Conservation (phyloP, 2,888 invertebrate species). For the Chymomyza caudatula region DNA sequence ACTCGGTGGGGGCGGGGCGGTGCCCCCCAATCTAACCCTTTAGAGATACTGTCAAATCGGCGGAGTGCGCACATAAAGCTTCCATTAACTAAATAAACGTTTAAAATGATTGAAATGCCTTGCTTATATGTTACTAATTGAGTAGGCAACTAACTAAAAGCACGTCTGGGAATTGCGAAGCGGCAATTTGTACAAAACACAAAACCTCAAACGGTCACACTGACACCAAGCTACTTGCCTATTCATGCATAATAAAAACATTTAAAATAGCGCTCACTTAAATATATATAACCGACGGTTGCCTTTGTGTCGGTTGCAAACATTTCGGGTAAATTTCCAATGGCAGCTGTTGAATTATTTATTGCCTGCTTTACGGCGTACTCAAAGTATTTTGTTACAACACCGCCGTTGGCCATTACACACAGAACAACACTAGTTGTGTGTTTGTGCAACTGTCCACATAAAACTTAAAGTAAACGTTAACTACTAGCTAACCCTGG, state of each 20-base stretch:
- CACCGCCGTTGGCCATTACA: neutral
- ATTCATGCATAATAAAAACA: conserved; percentile 56
- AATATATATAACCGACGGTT: conserved; percentile 7
- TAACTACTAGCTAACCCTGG: neutral
- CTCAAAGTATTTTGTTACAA: neutral
- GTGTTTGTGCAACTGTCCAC: too few species aligned
- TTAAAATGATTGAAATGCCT: neutral
- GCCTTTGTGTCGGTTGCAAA: too few species aligned
- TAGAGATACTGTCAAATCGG: too few species aligned
- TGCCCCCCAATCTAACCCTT: too few species aligned
- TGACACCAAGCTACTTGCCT: conserved; percentile 7
- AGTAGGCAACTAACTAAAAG: conserved; percentile 51
- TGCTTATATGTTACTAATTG: conserved; percentile 38
- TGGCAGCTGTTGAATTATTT: conserved; percentile 54
- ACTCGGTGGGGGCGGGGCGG: too few species aligned
- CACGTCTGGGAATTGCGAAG: conserved; percentile 37
- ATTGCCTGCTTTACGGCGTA: conserved; percentile 49
- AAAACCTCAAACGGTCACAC: conserved; percentile 8
- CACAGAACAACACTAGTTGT: too few species aligned
- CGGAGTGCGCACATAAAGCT: too few species aligned
- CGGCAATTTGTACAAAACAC: conserved; percentile 2
- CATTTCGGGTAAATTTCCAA: conserved; percentile 62
- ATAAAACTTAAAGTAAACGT: neutral
- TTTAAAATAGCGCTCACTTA: neutral
- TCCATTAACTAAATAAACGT: neutral